Evolutionary conservation across 2,113 vertebrate species (phyloP).

Genomic region (Pollimyrus isidori): DNA sequence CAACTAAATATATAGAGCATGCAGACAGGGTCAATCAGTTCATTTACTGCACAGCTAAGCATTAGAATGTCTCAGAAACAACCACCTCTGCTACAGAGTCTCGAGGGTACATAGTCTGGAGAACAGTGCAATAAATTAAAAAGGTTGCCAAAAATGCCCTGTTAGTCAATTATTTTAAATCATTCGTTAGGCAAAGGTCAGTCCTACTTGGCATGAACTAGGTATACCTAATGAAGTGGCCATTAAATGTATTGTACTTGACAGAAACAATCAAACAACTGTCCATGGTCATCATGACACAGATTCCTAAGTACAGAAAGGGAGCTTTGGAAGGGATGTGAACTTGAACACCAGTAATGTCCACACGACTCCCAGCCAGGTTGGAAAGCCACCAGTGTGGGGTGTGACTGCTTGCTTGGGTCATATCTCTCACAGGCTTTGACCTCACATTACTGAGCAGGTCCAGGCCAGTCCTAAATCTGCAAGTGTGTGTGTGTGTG

Average conservation of each 20-base stretch:
- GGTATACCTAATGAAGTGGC: not conserved
- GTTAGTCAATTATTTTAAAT: not conserved
- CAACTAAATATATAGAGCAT: not conserved
- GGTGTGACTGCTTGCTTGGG: not conserved
- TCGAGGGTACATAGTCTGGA: not conserved
- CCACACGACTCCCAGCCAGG: not conserved
- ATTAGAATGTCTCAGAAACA: not conserved
- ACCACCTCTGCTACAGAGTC: not conserved
- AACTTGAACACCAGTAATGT: not conserved
- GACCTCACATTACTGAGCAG: conserved; percentile 10
- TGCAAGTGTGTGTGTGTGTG: not conserved
- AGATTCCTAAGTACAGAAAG: not conserved
- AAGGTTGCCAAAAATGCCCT: not conserved
- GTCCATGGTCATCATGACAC: not conserved
- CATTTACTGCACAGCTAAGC: not conserved
- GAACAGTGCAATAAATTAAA: not conserved
- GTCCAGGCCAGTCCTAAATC: conserved; percentile 4
- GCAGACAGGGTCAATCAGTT: not conserved
- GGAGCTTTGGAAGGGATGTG: not conserved
- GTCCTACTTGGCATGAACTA: not conserved
- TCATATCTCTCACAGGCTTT: not conserved
- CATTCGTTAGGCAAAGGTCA: not conserved
- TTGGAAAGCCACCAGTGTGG: not conserved
- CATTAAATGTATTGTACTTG: not conserved
- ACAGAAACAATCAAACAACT: not conserved